phyloP scores from a whole-genome alignment of 2,888 invertebrate genomes.

The Smittia aterrima region DNA sequence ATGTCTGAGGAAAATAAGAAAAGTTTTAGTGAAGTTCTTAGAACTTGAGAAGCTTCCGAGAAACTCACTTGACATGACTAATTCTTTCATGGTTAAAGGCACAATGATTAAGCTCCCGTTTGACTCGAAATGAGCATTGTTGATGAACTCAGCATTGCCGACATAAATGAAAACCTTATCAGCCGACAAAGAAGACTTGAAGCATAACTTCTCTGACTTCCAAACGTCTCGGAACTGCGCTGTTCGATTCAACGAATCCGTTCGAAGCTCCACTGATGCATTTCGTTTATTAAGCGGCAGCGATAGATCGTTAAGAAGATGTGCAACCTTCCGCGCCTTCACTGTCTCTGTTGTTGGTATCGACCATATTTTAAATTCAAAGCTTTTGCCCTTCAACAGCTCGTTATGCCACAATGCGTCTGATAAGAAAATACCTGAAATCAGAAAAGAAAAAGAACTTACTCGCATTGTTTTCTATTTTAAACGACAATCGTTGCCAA shows the following conservation, averaged over 20 bases:
- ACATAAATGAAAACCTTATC: conserved; percentile 51
- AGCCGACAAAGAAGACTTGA: conserved; percentile 52
- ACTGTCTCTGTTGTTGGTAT: conserved; percentile 48
- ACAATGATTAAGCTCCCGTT: conserved; percentile 52
- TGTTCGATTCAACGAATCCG: conserved; percentile 50
- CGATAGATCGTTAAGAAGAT: conserved; percentile 52
- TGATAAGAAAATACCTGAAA: conserved; percentile 39
- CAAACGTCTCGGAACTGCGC: conserved; percentile 53
- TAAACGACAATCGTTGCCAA: background rate
- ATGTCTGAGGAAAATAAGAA: conserved; percentile 46
- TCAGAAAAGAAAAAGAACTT: background rate
- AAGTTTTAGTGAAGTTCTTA: conserved; percentile 1
- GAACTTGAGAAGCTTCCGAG: background rate
- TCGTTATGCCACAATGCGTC: conserved; percentile 43
- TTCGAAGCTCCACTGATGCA: conserved; percentile 52
- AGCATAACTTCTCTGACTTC: conserved; percentile 51
- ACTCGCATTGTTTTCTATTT: background rate
- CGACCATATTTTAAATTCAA: conserved; percentile 53
- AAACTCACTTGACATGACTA: conserved; percentile 48
- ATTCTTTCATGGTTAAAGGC: conserved; percentile 49
- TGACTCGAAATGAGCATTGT: conserved; percentile 48
- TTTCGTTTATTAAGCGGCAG: conserved; percentile 53
- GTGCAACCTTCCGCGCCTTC: conserved; percentile 51
- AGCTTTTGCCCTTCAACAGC: conserved; percentile 48
- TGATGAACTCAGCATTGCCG: conserved; percentile 47